Evolutionary conservation across 1,140 invertebrate genomes (phyloP), one percentile per base, ranked within the genome.

Genomic region (Hermetia illucens): DNA sequence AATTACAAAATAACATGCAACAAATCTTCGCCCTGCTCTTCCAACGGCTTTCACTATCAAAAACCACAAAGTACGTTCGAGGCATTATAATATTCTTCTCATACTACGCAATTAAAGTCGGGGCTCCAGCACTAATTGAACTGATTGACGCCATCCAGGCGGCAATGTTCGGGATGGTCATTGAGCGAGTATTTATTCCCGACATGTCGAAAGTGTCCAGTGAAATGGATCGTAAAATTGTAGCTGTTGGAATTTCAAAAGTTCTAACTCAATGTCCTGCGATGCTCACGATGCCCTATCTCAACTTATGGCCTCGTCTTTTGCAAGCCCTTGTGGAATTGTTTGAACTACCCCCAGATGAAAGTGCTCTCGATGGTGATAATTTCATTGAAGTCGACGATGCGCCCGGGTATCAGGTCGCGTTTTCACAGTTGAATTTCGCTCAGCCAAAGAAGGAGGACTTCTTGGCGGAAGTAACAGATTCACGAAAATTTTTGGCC

Each of bases 151-250:
- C 72, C 9, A 85, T 96, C 47, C 92, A 98, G 59, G 61, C 74
- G 10, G 86, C 82, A 50, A 89, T 98, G 81, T 96, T 96, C 68
- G 77, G 74, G 19, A 94, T 94, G 88, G 83, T 97, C 12, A 49
- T 92, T 22, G 89, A 96, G 53, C 79, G 87, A 35, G 69, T 97
- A 1, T 73, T 91, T 21, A 67, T 96, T 15, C 57, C 77, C 5
- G 90, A 97, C 57, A 61, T 90, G 41, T 81, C 89, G 55, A 92
- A 90, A 60, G 76, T 96, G 6, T 72, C 74, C 6, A 88, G 84
- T 6, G 64, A 69, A 13, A 66, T 82, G 27, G 89, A 96, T 46
- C 71, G 80, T 31, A 95, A 93, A 70, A 79, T 93, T 36, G 80
- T 85, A 36, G 83, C 87, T 12, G 78, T 91, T 13, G 93, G 91